Evolutionary conservation across 2,888 invertebrate species (phyloP).

Genomic region (Idaea biselata): DNA sequence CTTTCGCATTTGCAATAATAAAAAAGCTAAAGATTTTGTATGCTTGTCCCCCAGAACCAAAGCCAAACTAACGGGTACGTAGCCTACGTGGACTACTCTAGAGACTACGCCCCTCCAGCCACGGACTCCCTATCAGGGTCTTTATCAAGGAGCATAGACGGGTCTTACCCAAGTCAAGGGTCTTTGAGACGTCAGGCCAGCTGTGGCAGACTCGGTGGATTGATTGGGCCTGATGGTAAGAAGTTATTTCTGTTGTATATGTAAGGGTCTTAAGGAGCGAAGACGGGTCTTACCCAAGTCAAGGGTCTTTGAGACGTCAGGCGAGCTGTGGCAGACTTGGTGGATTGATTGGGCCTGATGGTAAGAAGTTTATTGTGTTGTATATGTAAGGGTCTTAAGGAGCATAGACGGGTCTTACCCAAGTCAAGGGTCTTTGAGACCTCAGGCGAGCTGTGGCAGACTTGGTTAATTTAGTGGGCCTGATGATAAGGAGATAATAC

Average conservation of each 20-base stretch:
- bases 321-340: constrained; percentile 59
- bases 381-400: constrained; percentile 55
- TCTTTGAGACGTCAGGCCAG: constrained; percentile 61
- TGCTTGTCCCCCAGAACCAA: constrained; percentile 43
- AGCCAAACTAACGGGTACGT: constrained; percentile 90
- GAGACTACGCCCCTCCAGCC: constrained; percentile 92
- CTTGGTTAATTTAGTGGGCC: constrained; percentile 64
- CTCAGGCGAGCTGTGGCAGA: constrained; percentile 61
- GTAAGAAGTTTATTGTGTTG: constrained; percentile 39
- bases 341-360: constrained; percentile 66
- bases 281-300: constrained; percentile 57
- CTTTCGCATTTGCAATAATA: too few relatives aligned
- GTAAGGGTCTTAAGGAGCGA: constrained; percentile 61
- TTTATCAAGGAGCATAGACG: constrained; percentile 61
- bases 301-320: constrained; percentile 60
- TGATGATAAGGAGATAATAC: constrained; percentile 64
- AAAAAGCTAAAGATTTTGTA: not conserved
- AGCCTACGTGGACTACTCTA: constrained; percentile 92
- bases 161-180: constrained; percentile 58
- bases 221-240: constrained; percentile 71
- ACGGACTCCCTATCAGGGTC: constrained; percentile 60
- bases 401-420: constrained; percentile 62
- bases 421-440: constrained; percentile 57
- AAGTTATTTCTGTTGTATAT: not conserved
- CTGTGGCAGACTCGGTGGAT: constrained; percentile 55